phyloP scores from a whole-genome alignment of 2,888 invertebrate species.

The Vesta saturnalis region DNA sequence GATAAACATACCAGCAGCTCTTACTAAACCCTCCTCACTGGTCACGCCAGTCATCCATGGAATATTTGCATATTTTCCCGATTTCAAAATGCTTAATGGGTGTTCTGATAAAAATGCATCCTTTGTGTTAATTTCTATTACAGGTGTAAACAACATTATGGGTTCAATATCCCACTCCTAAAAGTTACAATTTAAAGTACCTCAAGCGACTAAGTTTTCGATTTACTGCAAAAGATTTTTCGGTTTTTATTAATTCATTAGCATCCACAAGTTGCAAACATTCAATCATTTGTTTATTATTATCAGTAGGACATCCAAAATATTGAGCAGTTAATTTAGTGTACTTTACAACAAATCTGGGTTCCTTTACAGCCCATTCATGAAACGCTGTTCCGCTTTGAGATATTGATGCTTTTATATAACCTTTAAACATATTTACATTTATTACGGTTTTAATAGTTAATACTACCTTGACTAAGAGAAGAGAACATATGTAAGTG shows the following conservation, averaged over 20 bases:
- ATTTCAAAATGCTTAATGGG: slow-evolving; percentile 65
- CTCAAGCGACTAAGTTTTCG: no score
- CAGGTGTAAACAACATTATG: slow-evolving; percentile 83
- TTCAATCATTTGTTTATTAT: not conserved
- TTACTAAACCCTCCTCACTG: slow-evolving; percentile 77
- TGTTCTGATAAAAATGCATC: slow-evolving; percentile 75
- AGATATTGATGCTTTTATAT: slow-evolving; percentile 69
- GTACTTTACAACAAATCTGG: not conserved
- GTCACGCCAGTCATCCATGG: slow-evolving; percentile 82
- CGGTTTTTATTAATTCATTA: slow-evolving; percentile 37
- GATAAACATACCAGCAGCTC: slow-evolving; percentile 65
- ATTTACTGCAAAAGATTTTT: slow-evolving; percentile 65
- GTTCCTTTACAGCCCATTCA: slow-evolving; percentile 49
- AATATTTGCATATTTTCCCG: slow-evolving; percentile 65
- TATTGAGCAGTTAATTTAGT: not conserved
- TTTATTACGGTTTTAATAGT: not conserved
- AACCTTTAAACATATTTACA: slow-evolving; percentile 6
- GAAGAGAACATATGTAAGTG: slow-evolving; percentile 61
- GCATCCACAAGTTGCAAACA: slow-evolving; percentile 17
- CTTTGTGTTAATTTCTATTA: slow-evolving; percentile 73
- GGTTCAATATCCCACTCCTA: slow-evolving; percentile 81
- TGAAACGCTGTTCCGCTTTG: slow-evolving; percentile 77
- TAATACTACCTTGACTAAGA: slow-evolving; percentile 53
- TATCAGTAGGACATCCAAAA: not conserved
- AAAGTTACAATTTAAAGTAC: slow-evolving; percentile 69